Conservation (phyloP, 1,140 invertebrate species). For the Megalopta genalis region DNA sequence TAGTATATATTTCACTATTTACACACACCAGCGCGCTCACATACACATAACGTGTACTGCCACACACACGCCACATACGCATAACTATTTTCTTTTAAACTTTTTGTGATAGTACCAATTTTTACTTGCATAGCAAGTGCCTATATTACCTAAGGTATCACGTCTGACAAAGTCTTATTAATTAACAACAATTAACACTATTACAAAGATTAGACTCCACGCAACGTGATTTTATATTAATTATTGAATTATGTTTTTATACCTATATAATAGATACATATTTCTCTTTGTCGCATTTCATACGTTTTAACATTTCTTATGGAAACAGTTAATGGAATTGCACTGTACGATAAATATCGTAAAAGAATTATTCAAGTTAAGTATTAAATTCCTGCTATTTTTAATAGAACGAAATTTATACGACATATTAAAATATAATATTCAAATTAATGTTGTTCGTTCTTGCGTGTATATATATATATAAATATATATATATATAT, state of each 20-base stretch:
- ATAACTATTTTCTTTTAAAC: slow-evolving; percentile 20
- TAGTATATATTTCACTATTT: slow-evolving; percentile 40
- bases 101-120: slow-evolving; percentile 56
- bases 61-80: slow-evolving; percentile 1
- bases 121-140: slow-evolving; percentile 70
- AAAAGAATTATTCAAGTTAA: slow-evolving; percentile 29
- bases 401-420: slow-evolving; percentile 19
- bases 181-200: slow-evolving; percentile 65
- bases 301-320: slow-evolving; percentile 29
- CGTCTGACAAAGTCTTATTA: slow-evolving; percentile 52
- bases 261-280: slow-evolving; percentile 68
- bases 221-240: slow-evolving; percentile 51
- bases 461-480: not conserved
- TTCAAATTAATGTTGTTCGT: not conserved
- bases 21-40: not conserved
- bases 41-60: not conserved
- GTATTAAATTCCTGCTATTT: slow-evolving; percentile 7
- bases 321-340: slow-evolving; percentile 37
- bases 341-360: slow-evolving; percentile 31
- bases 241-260: slow-evolving; percentile 40
- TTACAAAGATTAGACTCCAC: slow-evolving; percentile 63
- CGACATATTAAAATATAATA: slow-evolving; percentile 14
- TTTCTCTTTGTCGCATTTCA: slow-evolving; percentile 32
- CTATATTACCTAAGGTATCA: slow-evolving; percentile 51
- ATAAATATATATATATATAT: not conserved